Percentiles rank a stretch among this genome's conserved stretches.
Evolutionary conservation across 2,888 invertebrate genomes (phyloP).

Genomic region (Tenthredo scrophulariae): DNA sequence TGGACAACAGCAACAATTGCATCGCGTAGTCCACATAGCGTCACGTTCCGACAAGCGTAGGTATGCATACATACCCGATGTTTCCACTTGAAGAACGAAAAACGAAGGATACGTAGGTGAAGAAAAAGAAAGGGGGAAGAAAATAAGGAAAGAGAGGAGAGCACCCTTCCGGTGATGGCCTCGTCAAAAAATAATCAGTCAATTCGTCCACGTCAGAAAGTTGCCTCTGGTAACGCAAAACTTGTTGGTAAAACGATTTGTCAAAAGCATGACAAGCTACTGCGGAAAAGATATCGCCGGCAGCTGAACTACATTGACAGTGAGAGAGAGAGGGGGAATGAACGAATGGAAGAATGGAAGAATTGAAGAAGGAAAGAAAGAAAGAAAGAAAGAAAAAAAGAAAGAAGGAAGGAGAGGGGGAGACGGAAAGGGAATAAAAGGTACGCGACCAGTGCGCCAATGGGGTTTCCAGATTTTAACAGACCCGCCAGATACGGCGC

Average conservation of each 20-base stretch:
- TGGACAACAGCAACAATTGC: not conserved
- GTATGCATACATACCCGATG: not conserved
- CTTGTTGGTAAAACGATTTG: constrained; percentile 50
- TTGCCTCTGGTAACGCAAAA: constrained; percentile 30
- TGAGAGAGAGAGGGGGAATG: not conserved
- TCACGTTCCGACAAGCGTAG: not conserved
- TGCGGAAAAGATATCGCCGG: constrained; percentile 23
- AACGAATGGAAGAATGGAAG: not conserved
- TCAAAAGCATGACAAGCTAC: constrained; percentile 46
- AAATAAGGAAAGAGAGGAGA: not conserved
- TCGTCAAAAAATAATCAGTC: constrained; percentile 53
- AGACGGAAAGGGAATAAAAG: not conserved
- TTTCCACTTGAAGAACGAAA: constrained; percentile 17
- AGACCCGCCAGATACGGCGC: not conserved
- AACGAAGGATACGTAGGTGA: not conserved
- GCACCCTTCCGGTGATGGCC: constrained; percentile 44
- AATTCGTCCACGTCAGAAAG: constrained; percentile 53
- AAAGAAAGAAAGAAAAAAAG: too few species aligned
- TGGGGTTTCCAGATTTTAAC: constrained; percentile 9
- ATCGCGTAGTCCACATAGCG: not conserved
- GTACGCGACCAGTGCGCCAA: not conserved
- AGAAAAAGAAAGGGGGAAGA: too few species aligned
- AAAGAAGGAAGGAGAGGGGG: too few species aligned
- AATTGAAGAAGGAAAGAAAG: not conserved
- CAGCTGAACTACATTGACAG: not conserved